A percentile compares a stretch with the other conserved stretches of the same genome.
Conservation (phyloP, 2,797 vertebrate species). For the Jordanella pulchra region DNA sequence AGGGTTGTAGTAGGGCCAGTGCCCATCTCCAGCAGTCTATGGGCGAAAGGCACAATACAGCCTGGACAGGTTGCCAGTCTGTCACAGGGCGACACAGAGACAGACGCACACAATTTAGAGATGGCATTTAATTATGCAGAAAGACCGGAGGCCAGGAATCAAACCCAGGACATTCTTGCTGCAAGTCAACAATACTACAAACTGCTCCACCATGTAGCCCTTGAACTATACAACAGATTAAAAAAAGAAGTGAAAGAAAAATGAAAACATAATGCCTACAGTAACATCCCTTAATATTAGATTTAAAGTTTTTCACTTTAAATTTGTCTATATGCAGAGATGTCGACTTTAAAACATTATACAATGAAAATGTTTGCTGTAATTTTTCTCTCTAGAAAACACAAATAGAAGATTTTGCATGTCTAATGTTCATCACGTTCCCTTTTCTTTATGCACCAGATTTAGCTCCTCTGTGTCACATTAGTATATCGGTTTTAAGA, state of each 20-base stretch:
- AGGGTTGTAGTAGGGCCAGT: too few relatives aligned
- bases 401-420: neutral
- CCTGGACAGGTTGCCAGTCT: too few relatives aligned
- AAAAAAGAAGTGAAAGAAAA: neutral
- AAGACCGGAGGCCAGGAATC: too few relatives aligned
- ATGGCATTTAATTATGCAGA: too few relatives aligned
- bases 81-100: too few relatives aligned
- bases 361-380: neutral
- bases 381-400: neutral
- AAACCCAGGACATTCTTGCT: too few relatives aligned
- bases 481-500: neutral
- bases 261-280: neutral
- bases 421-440: neutral
- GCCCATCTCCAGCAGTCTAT: too few relatives aligned
- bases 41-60: too few relatives aligned
- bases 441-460: neutral
- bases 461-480: neutral
- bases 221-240: neutral
- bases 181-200: too few relatives aligned
- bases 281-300: neutral
- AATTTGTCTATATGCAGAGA: neutral
- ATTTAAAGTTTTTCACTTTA: neutral
- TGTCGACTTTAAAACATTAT: neutral
- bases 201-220: too few relatives aligned
- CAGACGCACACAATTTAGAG: too few relatives aligned